phyloP scores from a whole-genome alignment of 1,140 invertebrate species.

The Drosophila rufa region DNA sequence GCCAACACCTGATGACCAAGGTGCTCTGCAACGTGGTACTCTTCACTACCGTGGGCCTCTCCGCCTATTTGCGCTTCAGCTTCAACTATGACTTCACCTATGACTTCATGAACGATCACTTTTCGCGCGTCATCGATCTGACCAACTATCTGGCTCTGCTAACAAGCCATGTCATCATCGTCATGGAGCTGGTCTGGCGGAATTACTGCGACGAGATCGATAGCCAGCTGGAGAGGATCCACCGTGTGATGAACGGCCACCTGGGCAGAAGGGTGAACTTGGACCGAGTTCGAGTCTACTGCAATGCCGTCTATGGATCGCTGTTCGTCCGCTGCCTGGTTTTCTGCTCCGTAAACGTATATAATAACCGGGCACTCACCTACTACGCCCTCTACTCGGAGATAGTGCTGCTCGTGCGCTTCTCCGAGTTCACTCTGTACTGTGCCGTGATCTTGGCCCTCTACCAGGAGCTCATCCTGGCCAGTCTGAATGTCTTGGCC shows the following conservation, averaged over 20 bases:
- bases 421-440: constrained; percentile 53
- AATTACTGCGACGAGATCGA: constrained; percentile 41
- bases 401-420: constrained; percentile 31
- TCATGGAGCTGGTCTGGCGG: constrained; percentile 42
- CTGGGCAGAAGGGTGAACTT: constrained; percentile 23
- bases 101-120: constrained; percentile 44
- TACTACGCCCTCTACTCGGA: constrained; percentile 56
- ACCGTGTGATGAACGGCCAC: not conserved
- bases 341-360: not conserved
- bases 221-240: constrained; percentile 37
- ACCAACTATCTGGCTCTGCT: constrained; percentile 24
- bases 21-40: constrained; percentile 18
- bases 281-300: constrained; percentile 28
- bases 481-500: not conserved
- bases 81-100: constrained; percentile 60
- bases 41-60: not conserved
- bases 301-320: constrained; percentile 23
- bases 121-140: constrained; percentile 55
- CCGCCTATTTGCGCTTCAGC: constrained; percentile 22
- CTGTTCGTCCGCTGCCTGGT: not conserved
- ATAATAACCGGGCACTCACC: constrained; percentile 13
- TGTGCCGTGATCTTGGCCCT: constrained; percentile 34
- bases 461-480: constrained; percentile 42
- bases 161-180: constrained; percentile 16
- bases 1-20: constrained; percentile 7